These are phyloP conservation scores for Achlya flavicornis DNA, from an alignment of 2,888 invertebrate species.

Conservation along the genomic window DNA sequence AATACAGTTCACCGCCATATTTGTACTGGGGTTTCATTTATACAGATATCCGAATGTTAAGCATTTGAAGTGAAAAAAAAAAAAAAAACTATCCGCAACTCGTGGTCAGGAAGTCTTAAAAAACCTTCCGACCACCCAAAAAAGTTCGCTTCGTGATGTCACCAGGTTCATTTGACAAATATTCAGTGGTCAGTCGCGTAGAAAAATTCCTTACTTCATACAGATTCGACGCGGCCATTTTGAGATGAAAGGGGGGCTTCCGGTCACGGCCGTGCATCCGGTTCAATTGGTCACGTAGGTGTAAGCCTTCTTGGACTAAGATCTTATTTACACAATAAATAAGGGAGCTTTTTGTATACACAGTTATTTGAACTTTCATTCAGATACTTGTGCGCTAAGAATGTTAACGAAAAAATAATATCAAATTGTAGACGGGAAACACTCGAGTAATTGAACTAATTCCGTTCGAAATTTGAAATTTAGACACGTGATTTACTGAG, in stretches of 20 bases:
- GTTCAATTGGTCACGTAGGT: conserved; percentile 54
- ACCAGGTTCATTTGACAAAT: conserved; percentile 63
- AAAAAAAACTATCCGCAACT: conserved; percentile 48
- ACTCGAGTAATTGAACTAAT: conserved; percentile 23
- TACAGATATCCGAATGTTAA: conserved; percentile 13
- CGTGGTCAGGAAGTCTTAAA: conserved; percentile 46
- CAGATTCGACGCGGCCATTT: conserved; percentile 76
- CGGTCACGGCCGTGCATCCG: conserved; percentile 76
- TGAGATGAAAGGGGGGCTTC: conserved; percentile 77
- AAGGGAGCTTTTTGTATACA: conserved; percentile 55
- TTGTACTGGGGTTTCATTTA: conserved; percentile 1
- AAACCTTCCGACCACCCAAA: conserved; percentile 48
- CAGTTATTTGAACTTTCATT: conserved; percentile 48
- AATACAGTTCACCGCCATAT: background rate
- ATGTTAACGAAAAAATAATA: conserved; percentile 60
- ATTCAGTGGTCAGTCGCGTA: conserved; percentile 73
- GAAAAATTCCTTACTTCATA: conserved; percentile 75
- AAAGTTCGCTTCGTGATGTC: conserved; percentile 70
- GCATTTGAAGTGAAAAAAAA: conserved; percentile 26
- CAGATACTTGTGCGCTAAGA: conserved; percentile 40
- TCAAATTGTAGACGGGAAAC: conserved; percentile 53
- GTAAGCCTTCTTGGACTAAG: conserved; percentile 32
- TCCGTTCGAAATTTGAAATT: conserved; percentile 3
- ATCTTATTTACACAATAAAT: conserved; percentile 53
- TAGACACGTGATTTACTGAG: conserved; percentile 7